Evolutionary conservation across 1,140 invertebrate genomes (phyloP).

Genomic region (Drosophila bifasciata): DNA sequence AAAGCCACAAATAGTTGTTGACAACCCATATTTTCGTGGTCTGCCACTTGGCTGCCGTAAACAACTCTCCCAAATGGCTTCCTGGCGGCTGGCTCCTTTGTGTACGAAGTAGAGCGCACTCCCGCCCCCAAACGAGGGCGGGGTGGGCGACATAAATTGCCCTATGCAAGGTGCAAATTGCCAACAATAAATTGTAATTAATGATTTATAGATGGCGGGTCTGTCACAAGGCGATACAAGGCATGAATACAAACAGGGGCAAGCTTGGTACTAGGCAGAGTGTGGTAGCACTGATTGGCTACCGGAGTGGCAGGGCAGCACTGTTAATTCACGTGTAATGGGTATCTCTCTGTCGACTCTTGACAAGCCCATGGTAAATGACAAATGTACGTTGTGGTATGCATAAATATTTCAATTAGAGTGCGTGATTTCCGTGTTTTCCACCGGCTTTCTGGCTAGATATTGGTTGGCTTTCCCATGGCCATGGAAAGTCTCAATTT

Average conservation of each 20-base stretch:
- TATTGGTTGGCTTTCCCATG: conserved; percentile 18
- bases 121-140: conserved; percentile 46
- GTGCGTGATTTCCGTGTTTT: conserved; percentile 54
- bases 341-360: conserved; percentile 27
- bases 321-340: too few species aligned
- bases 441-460: conserved; percentile 10
- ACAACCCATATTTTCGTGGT: conserved; percentile 46
- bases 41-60: conserved; percentile 33
- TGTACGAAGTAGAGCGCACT: too few species aligned
- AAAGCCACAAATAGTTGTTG: conserved; percentile 62
- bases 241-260: neutral
- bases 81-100: conserved; percentile 14
- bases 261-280: neutral
- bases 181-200: conserved; percentile 79
- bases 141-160: conserved; percentile 69
- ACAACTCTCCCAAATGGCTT: conserved; percentile 46
- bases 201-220: conserved; percentile 67
- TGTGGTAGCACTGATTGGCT: too few species aligned
- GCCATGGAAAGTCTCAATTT: conserved; percentile 9
- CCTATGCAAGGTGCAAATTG: conserved; percentile 74
- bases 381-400: conserved; percentile 38
- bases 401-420: conserved; percentile 72
- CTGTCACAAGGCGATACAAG: conserved; percentile 14
- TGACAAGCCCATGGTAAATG: neutral
- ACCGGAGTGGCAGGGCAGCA: too few species aligned